These are phyloP conservation scores for Ceraclea dissimilis DNA, from an alignment of 2,888 invertebrate genomes.

Conservation along the genomic window DNA sequence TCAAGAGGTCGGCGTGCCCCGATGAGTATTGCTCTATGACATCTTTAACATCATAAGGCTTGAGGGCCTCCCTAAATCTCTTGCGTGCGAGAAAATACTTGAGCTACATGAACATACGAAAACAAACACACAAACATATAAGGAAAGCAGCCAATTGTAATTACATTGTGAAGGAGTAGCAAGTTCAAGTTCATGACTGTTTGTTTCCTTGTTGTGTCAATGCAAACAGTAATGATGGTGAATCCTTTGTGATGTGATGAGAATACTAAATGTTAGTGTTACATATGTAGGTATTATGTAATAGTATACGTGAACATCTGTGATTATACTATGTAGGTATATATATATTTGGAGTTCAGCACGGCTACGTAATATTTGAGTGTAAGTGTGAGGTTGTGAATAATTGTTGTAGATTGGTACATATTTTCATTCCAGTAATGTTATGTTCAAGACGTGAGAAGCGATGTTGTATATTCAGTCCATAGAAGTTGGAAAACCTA, in stretches of 20 bases:
- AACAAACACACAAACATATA: constrained; percentile 25
- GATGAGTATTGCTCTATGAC: constrained; percentile 90
- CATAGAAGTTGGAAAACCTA: not conserved
- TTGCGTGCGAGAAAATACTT: constrained; percentile 85
- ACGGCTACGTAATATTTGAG: not conserved
- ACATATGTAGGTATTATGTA: too few relatives aligned
- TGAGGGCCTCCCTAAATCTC: constrained; percentile 87
- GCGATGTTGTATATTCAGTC: not conserved
- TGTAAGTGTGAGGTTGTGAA: not conserved
- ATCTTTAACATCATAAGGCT: constrained; percentile 91
- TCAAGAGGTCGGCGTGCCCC: constrained; percentile 80
- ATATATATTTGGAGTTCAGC: too few relatives aligned
- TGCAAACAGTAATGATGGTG: too few relatives aligned
- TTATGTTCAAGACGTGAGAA: not conserved
- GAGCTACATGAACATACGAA: constrained; percentile 50
- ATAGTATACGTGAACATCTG: too few relatives aligned
- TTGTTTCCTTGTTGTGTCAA: too few relatives aligned
- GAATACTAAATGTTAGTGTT: too few relatives aligned
- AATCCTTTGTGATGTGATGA: too few relatives aligned
- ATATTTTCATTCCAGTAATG: not conserved
- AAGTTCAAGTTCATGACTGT: constrained; percentile 2
- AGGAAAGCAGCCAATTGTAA: constrained; percentile 20
- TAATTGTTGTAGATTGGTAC: not conserved
- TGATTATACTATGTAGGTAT: too few relatives aligned
- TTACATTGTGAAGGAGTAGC: constrained; percentile 8